phyloP scores from a whole-genome alignment of 2,797 vertebrate genomes.

The Helicolenus hilgendorfi region DNA sequence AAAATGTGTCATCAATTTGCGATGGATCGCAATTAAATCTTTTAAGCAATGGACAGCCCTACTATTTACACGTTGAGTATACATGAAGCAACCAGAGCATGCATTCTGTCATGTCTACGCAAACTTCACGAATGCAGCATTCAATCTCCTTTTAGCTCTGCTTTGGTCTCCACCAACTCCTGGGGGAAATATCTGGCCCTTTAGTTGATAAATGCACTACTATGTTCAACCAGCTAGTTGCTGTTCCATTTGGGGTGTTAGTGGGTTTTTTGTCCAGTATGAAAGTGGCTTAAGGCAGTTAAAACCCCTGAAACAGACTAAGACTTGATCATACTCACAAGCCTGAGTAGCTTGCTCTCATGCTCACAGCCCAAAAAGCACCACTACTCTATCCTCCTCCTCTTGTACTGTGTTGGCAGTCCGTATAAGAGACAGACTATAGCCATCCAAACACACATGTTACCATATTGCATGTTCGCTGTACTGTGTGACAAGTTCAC shows the following conservation, averaged over 20 bases:
- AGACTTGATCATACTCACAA: not conserved
- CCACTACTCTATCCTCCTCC: not conserved
- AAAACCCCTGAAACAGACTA: conserved; percentile 2
- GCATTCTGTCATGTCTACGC: not conserved
- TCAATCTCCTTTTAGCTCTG: not conserved
- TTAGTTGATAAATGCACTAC: not conserved
- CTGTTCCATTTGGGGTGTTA: not conserved
- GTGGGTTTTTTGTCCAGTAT: not conserved
- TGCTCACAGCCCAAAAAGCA: not conserved
- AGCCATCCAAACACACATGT: conserved; percentile 42
- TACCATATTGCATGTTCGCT: conserved; percentile 34
- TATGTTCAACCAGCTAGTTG: not conserved
- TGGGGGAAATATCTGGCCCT: not conserved
- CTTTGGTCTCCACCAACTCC: not conserved
- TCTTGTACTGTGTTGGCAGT: conserved; percentile 6
- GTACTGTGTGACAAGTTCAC: conserved; percentile 62
- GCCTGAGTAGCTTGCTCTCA: conserved; percentile 16
- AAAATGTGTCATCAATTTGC: too few species aligned
- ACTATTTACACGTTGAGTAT: not conserved
- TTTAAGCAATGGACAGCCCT: too few species aligned
- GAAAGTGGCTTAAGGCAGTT: conserved; percentile 31
- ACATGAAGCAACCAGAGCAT: not conserved
- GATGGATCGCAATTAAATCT: too few species aligned
- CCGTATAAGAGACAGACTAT: not conserved
- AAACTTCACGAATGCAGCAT: not conserved